phyloP scores from a whole-genome alignment of 2,797 vertebrate genomes.

The Iguana delicatissima region DNA sequence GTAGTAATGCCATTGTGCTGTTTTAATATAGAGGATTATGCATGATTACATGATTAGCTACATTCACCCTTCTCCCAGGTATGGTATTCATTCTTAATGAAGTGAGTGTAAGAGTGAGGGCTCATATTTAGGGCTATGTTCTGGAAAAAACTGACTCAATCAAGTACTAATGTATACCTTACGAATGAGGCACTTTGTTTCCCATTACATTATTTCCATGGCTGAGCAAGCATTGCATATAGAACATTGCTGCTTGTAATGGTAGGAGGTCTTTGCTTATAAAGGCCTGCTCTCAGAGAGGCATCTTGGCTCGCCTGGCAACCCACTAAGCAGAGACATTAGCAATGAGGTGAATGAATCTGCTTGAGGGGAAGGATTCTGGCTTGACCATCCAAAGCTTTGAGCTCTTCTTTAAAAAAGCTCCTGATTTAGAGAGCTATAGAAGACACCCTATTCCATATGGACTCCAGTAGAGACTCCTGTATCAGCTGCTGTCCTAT shows the following conservation, averaged over 20 bases:
- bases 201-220: background rate
- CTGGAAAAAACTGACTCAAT: background rate
- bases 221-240: background rate
- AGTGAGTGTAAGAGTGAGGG: background rate
- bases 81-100: background rate
- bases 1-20: background rate
- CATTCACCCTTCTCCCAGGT: background rate
- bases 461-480: background rate
- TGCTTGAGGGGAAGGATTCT: background rate
- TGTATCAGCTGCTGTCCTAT: background rate
- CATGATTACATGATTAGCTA: background rate
- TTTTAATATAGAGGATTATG: background rate
- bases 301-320: background rate
- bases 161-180: background rate
- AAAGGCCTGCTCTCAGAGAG: background rate
- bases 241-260: background rate
- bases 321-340: too few relatives aligned
- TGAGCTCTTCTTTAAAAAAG: background rate
- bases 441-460: background rate
- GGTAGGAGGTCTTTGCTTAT: background rate
- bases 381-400: background rate
- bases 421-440: too few relatives aligned
- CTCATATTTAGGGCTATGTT: background rate
- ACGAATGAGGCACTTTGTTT: background rate
- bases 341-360: background rate